Base-by-base conservation (phyloP, 2,797 vertebrate species). In the Cryptoblepharus egeriae region DNA sequence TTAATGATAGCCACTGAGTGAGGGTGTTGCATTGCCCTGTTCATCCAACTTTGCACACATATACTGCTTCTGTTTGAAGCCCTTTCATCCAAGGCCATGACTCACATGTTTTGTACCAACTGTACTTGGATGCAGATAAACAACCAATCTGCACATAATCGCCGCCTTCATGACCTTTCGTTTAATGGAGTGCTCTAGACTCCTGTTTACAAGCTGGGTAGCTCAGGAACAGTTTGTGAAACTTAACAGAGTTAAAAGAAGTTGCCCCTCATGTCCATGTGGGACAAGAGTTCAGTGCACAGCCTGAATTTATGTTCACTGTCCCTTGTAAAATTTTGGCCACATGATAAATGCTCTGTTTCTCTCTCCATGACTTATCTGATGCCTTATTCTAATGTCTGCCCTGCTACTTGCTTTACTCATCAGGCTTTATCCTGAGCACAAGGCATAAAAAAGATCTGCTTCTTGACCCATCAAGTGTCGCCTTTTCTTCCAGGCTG, bases 151-250 rank as follows among this genome's bases (percentile, higher is more conserved):
- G 61, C 30, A 87, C 82, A 88, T 57, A 69, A 42, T 55, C 82
- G 90, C 86, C 90, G 89, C 80, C 71, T 75, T 77, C 32, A 1
- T 32, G 75, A 30, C 70, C 79, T 52, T 72, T 49, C 39, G 24
- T 24, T 65, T 65, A 45, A 72, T 72, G 60, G 2, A 83, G 52
- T 52, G 75, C 71, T 77, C 79, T 77, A 55, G 18, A 58, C 78
- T 83, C 60, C 86, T 71, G 45, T 22, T 1, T 30, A 82, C 49
- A 16, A 71, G 9, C 58, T 16, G 22, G 18, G 26, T 8, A 73
- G 13, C 60, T 20, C 49, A 57, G 26, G 61, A 71, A 78, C 60
- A 60, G 52, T 32, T 83, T 77, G 49, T 55, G 35, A 65, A 67
- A 72, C 30, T 15, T 45, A 30, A 35, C 74, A 26, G 28, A 79